phyloP scores from a whole-genome alignment of 2,888 invertebrate genomes.

The Eurytoma californica region DNA sequence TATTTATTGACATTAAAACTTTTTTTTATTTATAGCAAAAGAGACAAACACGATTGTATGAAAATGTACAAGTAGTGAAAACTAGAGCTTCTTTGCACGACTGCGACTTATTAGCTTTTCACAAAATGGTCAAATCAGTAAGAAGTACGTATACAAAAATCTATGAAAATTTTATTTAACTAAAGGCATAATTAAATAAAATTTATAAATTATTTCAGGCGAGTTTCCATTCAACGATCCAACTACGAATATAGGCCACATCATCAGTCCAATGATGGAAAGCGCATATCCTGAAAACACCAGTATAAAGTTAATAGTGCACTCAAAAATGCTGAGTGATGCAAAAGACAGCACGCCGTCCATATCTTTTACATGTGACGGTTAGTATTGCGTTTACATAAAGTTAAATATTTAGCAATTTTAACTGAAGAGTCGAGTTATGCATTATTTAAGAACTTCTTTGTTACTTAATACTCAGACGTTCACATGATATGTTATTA shows the following conservation, averaged over 20 bases:
- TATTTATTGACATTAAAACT: conserved; percentile 25
- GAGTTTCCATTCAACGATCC: conserved; percentile 86
- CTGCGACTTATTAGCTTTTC: conserved; percentile 87
- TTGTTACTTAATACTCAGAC: conserved; percentile 6
- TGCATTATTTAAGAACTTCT: background rate
- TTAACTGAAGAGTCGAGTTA: background rate
- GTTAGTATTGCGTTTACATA: conserved; percentile 76
- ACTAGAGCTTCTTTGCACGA: conserved; percentile 82
- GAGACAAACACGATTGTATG: conserved; percentile 81
- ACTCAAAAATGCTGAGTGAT: conserved; percentile 77
- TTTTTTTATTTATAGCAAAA: conserved; percentile 72
- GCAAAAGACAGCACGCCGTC: conserved; percentile 80
- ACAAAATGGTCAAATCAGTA: conserved; percentile 87
- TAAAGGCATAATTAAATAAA: no score
- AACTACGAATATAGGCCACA: conserved; percentile 90
- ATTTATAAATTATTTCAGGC: conserved; percentile 73
- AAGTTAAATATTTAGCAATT: conserved; percentile 23
- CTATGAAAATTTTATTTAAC: no score
- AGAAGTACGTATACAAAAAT: conserved; percentile 79
- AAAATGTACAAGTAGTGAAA: conserved; percentile 81
- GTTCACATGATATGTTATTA: background rate
- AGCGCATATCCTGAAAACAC: conserved; percentile 87
- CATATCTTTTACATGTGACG: conserved; percentile 93
- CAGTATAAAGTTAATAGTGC: conserved; percentile 92
- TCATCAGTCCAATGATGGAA: conserved; percentile 91